These are phyloP conservation scores for Helostoma temminkii DNA, from an alignment of 2,797 vertebrate genomes.

Conservation along the genomic window DNA sequence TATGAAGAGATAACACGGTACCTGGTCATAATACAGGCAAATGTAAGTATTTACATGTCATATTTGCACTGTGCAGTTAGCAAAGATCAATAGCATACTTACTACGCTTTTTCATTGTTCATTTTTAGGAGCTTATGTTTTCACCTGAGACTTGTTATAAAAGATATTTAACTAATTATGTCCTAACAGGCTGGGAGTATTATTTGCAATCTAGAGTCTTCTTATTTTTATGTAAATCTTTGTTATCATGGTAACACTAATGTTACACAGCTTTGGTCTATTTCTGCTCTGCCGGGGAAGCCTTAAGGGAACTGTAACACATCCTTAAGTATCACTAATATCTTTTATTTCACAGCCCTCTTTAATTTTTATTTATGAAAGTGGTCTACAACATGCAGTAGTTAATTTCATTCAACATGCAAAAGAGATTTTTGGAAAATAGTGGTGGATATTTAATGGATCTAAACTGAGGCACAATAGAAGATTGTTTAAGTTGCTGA, in stretches of 20 bases:
- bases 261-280: slow-evolving; percentile 19
- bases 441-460: slow-evolving; percentile 5
- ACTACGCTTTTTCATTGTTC: no score
- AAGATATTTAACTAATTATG: neutral
- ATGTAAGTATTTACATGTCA: slow-evolving; percentile 84
- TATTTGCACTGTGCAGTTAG: neutral
- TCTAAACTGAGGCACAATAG: slow-evolving; percentile 22
- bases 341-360: slow-evolving; percentile 37
- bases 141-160: neutral
- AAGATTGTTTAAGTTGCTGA: slow-evolving; percentile 32
- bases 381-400: slow-evolving; percentile 8
- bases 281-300: slow-evolving; percentile 31
- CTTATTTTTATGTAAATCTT: slow-evolving; percentile 32
- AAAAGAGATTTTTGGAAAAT: slow-evolving; percentile 14
- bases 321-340: slow-evolving; percentile 59
- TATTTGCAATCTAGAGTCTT: slow-evolving; percentile 14
- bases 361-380: slow-evolving; percentile 52
- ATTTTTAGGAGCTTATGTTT: neutral
- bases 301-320: slow-evolving; percentile 34
- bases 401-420: slow-evolving; percentile 25
- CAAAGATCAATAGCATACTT: no score
- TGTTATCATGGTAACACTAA: slow-evolving; percentile 30
- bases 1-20: slow-evolving; percentile 97
- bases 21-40: slow-evolving; percentile 94
- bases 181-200: slow-evolving; percentile 1